Conservation (phyloP, 2,113 vertebrate genomes). For the Elgaria multicarinata region DNA sequence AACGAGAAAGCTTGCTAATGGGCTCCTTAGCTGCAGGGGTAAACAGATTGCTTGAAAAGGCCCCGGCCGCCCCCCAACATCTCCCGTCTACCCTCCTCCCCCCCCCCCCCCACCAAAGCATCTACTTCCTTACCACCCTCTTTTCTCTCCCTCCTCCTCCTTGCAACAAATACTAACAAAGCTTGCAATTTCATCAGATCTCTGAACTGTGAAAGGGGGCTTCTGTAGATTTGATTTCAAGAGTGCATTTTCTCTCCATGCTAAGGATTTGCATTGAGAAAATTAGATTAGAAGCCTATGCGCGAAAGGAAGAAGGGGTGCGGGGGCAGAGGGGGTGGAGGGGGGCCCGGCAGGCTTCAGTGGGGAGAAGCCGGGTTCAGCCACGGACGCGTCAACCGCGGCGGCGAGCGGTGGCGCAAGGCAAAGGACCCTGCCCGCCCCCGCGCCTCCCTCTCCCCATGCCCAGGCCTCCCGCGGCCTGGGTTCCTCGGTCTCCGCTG, state of each 20-base stretch:
- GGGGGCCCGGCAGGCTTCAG: rapidly evolving
- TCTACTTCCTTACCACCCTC: constrained; percentile 27
- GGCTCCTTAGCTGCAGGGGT: constrained; percentile 79
- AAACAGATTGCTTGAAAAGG: constrained; percentile 75
- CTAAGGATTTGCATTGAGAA: constrained; percentile 67
- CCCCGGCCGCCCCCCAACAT: constrained; percentile 45
- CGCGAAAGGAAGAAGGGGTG: neutral
- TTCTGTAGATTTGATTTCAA: constrained; percentile 66
- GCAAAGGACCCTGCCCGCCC: rapidly evolving
- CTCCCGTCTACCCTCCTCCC: constrained; percentile 40
- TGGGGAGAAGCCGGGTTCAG: neutral
- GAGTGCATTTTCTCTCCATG: constrained; percentile 44
- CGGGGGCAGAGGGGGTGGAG: neutral
- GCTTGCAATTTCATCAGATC: constrained; percentile 70
- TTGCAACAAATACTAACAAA: constrained; percentile 62
- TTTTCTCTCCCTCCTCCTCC: neutral
- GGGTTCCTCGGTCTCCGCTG: neutral
- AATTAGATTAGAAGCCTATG: constrained; percentile 67
- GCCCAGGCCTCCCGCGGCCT: neutral
- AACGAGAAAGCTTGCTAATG: constrained; percentile 74
- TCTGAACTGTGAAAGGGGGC: constrained; percentile 70
- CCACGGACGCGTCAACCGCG: rapidly evolving
- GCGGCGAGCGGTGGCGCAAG: neutral
- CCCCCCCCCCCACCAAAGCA: neutral
- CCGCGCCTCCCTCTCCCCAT: rapidly evolving